These are phyloP conservation scores for Corynorhinus townsendii DNA, from an alignment of 2,113 vertebrate species.

Conservation along the genomic window DNA sequence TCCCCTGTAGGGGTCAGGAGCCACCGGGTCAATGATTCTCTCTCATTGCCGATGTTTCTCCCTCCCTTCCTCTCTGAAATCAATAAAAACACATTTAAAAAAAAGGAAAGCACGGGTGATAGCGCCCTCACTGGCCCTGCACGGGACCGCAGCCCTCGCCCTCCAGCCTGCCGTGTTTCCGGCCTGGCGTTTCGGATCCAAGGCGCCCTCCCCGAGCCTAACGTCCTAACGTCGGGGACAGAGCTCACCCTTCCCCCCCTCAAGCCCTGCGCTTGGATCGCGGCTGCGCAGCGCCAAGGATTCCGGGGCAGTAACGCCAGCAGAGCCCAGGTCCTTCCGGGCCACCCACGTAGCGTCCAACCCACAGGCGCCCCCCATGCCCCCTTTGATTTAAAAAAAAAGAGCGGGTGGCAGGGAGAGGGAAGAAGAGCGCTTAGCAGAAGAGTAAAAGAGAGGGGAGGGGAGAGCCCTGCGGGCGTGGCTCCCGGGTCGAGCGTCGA, in stretches of 20 bases:
- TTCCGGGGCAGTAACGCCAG: background rate
- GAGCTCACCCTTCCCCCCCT: background rate
- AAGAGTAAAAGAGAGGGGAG: background rate
- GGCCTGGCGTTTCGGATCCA: slow-evolving; percentile 26
- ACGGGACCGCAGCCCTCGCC: background rate
- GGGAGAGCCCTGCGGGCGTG: too few species aligned
- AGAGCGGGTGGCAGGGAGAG: background rate
- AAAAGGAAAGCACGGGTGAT: background rate
- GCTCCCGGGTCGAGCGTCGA: too few species aligned
- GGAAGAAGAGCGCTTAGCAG: background rate
- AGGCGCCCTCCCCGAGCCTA: background rate
- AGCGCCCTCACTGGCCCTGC: background rate
- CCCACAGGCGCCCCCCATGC: background rate
- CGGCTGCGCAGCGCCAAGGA: background rate
- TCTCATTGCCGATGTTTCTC: too few species aligned
- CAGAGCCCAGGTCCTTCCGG: background rate
- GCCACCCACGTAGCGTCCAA: background rate
- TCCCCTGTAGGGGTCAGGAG: too few species aligned
- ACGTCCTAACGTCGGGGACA: slow-evolving; percentile 9
- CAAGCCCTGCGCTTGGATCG: background rate
- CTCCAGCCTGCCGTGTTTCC: background rate
- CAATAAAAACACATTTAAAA: too few species aligned
- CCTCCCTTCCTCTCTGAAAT: too few species aligned
- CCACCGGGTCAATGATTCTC: too few species aligned
- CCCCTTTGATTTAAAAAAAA: background rate